Conservation (phyloP, 1,140 invertebrate species). For the Rhopalosiphum padi region DNA sequence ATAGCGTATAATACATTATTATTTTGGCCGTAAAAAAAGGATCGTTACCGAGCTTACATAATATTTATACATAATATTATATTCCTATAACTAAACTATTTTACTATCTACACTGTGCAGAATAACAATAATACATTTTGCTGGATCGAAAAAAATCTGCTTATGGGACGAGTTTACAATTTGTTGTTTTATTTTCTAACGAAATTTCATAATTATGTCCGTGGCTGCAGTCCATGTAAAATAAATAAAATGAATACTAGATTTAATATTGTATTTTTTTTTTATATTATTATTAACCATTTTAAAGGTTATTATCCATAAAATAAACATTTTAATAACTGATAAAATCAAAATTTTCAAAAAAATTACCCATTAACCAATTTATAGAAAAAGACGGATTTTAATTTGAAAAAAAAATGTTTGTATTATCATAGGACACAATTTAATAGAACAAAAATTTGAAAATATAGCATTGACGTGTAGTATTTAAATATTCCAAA, state of each 20-base stretch:
- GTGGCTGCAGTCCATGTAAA: neutral
- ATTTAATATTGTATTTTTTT: too few relatives aligned
- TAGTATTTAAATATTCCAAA: too few relatives aligned
- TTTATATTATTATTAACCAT: too few relatives aligned
- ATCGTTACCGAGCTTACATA: neutral
- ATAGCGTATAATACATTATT: neutral
- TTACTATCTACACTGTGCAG: neutral
- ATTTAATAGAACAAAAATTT: too few relatives aligned
- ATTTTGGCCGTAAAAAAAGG: neutral
- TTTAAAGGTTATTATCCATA: too few relatives aligned
- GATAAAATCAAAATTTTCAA: too few relatives aligned
- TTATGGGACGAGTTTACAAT: neutral
- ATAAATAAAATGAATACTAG: neutral
- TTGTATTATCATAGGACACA: too few relatives aligned
- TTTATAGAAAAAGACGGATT: too few relatives aligned
- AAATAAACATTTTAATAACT: too few relatives aligned
- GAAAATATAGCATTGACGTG: too few relatives aligned
- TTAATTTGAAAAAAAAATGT: too few relatives aligned
- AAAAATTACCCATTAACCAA: too few relatives aligned
- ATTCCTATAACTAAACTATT: slow-evolving; percentile 11
- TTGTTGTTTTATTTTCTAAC: neutral
- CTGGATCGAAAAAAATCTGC: neutral
- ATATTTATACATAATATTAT: neutral
- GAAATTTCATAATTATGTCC: neutral
- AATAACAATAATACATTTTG: neutral